A percentile compares a stretch with the other conserved stretches of the same genome.
Evolutionary conservation across 1,140 invertebrate genomes (phyloP).

Genomic region (Euschistus heros): DNA sequence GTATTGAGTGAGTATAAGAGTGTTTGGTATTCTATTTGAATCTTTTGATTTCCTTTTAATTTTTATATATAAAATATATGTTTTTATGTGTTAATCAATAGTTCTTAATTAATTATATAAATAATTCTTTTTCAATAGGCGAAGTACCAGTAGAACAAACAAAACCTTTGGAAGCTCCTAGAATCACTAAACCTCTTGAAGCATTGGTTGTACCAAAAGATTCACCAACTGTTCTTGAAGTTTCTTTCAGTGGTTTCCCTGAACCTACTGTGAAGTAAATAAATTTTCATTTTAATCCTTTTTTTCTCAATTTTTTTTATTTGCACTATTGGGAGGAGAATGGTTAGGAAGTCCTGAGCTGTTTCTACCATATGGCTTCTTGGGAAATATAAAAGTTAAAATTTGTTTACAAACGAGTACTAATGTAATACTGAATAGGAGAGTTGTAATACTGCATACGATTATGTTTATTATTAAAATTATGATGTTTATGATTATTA

Average conservation of each 20-base stretch:
- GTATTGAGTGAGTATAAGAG: conserved; percentile 36
- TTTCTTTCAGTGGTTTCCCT: conserved; percentile 58
- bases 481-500: too few species aligned
- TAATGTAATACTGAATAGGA: too few species aligned
- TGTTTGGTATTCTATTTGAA: too few species aligned
- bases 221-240: conserved; percentile 49
- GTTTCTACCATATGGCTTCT: not conserved
- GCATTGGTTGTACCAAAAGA: conserved; percentile 50
- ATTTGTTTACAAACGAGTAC: too few species aligned
- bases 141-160: conserved; percentile 19
- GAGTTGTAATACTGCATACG: too few species aligned
- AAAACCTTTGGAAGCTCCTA: conserved; percentile 51
- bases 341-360: not conserved
- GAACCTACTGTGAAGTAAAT: conserved; percentile 51
- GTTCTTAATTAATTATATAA: too few species aligned
- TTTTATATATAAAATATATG: not conserved
- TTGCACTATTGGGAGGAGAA: not conserved
- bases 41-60: not conserved
- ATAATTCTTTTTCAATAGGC: conserved; percentile 8
- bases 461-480: too few species aligned
- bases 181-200: conserved; percentile 53
- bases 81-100: too few species aligned
- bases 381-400: too few species aligned
- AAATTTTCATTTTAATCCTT: not conserved
- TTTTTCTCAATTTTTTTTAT: not conserved